Evolutionary conservation across 2,888 invertebrate genomes (phyloP).

Genomic region (Cerceris ruficornis): DNA sequence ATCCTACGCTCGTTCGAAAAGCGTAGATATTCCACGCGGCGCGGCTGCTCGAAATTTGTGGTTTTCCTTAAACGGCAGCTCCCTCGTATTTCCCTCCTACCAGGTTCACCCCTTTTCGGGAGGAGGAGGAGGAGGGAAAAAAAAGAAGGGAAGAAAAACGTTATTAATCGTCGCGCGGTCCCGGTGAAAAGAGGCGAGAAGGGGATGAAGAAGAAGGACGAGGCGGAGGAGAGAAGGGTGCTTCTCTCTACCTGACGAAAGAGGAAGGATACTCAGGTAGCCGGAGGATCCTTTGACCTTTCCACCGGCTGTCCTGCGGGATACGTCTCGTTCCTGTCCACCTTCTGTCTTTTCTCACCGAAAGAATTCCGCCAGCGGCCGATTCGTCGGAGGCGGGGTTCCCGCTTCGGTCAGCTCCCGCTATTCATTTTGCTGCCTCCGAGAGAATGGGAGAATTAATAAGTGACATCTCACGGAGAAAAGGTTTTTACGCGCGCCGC

Average conservation of each 20-base stretch:
- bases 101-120: slow-evolving; percentile 49
- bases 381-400: slow-evolving; percentile 57
- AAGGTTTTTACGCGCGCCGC: slow-evolving; percentile 73
- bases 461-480: slow-evolving; percentile 79
- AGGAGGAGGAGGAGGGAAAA: not conserved
- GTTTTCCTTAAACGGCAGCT: slow-evolving; percentile 66
- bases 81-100: slow-evolving; percentile 51
- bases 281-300: slow-evolving; percentile 77
- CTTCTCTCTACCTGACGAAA: slow-evolving; percentile 44
- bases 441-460: slow-evolving; percentile 80
- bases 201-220: slow-evolving; percentile 22
- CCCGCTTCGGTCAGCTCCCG: slow-evolving; percentile 61
- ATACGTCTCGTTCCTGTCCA: slow-evolving; percentile 70
- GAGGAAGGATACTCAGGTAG: slow-evolving; percentile 76
- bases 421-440: slow-evolving; percentile 75
- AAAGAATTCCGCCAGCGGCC: slow-evolving; percentile 60
- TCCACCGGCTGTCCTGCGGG: slow-evolving; percentile 73
- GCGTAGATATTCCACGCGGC: slow-evolving; percentile 8
- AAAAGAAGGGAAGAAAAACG: slow-evolving; percentile 24
- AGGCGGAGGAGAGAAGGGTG: slow-evolving; percentile 39
- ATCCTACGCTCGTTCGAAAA: slow-evolving; percentile 23
- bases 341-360: slow-evolving; percentile 67
- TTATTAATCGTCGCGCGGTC: slow-evolving; percentile 75
- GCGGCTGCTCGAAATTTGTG: slow-evolving; percentile 52
- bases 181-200: slow-evolving; percentile 60